Evolutionary conservation across 2,113 vertebrate genomes (phyloP).

Genomic region (Tupaia chinensis): DNA sequence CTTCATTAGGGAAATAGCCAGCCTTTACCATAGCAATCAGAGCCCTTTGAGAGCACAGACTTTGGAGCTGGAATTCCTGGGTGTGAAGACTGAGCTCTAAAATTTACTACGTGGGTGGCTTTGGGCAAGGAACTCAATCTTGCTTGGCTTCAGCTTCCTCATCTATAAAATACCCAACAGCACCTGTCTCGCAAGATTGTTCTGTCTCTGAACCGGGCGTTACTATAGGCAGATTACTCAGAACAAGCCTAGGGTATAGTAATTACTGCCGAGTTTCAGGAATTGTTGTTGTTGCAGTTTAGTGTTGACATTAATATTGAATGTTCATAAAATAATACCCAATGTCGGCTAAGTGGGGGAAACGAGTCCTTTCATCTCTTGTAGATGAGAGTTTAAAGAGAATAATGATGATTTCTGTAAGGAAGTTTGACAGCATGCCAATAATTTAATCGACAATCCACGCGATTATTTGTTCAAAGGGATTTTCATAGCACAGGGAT

Average conservation of each 20-base stretch:
- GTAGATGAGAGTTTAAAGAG: neutral
- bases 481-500: neutral
- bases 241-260: neutral
- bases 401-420: neutral
- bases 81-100: neutral
- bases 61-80: neutral
- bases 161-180: neutral
- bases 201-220: neutral
- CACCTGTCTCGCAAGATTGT: neutral
- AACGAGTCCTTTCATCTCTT: neutral
- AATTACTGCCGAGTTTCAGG: neutral
- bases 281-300: neutral
- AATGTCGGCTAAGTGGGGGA: neutral
- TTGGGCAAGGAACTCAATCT: neutral
- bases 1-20: too few relatives aligned
- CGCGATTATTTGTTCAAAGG: neutral
- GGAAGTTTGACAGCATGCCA: neutral
- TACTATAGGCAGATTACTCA: neutral
- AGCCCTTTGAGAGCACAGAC: too few relatives aligned
- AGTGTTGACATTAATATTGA: neutral
- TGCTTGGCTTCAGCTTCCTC: neutral
- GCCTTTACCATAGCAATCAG: neutral
- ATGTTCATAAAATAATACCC: slow-evolving; percentile 25
- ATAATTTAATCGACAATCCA: neutral
- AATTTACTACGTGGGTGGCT: neutral